These are phyloP conservation scores for Scaptomyza tumidula DNA, from an alignment of 2,888 invertebrate species.

Conservation along the genomic window DNA sequence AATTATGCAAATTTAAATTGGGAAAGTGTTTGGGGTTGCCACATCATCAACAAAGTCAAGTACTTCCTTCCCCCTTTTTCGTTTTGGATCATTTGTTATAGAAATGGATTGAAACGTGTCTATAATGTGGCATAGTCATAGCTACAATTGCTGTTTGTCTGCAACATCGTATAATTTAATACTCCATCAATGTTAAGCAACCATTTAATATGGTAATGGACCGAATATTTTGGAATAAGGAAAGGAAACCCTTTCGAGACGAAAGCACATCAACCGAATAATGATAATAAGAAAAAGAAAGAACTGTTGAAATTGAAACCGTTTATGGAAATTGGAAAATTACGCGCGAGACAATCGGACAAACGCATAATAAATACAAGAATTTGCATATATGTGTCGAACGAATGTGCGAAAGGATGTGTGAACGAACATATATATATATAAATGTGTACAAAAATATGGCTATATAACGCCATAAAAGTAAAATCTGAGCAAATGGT, in stretches of 20 bases:
- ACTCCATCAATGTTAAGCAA: constrained; percentile 68
- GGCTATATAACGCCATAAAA: constrained; percentile 44
- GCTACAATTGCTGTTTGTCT: constrained; percentile 36
- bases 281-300: constrained; percentile 24
- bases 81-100: constrained; percentile 4
- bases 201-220: constrained; percentile 76
- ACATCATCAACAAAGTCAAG: constrained; percentile 8
- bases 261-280: constrained; percentile 43
- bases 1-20: constrained; percentile 39
- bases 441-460: constrained; percentile 29
- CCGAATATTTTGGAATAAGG: constrained; percentile 4
- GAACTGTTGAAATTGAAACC: constrained; percentile 58
- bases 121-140: constrained; percentile 55
- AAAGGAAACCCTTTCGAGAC: constrained; percentile 51
- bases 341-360: constrained; percentile 66
- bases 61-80: not conserved
- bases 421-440: constrained; percentile 3
- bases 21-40: not conserved
- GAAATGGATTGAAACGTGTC: constrained; percentile 59
- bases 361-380: constrained; percentile 41
- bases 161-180: constrained; percentile 66
- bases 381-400: constrained; percentile 34
- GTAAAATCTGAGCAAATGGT: constrained; percentile 57
- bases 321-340: constrained; percentile 74
- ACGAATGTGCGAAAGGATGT: not conserved